Percentiles rank a stretch among this genome's conserved stretches.
Conservation (phyloP, 2,113 vertebrate genomes). For the Sisor rabdophorus region DNA sequence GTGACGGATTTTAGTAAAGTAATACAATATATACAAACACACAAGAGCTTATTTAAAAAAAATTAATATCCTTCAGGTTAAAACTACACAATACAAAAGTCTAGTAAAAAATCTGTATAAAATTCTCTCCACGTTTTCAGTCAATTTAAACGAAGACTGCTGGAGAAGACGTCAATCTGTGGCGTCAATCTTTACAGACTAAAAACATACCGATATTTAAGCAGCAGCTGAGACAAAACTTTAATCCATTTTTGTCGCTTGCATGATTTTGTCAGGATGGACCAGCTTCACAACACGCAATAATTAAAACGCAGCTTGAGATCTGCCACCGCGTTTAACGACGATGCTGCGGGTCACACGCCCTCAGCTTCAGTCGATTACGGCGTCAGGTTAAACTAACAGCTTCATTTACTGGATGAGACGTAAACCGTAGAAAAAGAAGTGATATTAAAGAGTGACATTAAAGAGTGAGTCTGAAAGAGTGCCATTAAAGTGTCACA, state of each 20-base stretch:
- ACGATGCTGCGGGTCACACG: too few relatives aligned
- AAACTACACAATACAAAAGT: constrained; percentile 66
- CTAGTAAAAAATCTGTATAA: constrained; percentile 45
- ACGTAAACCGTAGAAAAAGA: too few relatives aligned
- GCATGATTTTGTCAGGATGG: background rate
- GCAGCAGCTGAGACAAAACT: background rate
- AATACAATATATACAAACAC: constrained; percentile 35
- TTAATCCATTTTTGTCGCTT: background rate
- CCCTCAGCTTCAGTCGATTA: too few relatives aligned
- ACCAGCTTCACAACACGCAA: too few relatives aligned
- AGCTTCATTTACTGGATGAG: too few relatives aligned
- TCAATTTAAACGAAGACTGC: constrained; percentile 29
- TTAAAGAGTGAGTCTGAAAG: too few relatives aligned
- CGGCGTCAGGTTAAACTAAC: too few relatives aligned
- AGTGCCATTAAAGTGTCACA: too few relatives aligned
- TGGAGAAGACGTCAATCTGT: constrained; percentile 38
- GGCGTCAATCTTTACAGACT: too few relatives aligned
- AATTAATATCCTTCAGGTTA: constrained; percentile 51
- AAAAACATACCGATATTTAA: background rate
- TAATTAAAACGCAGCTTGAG: too few relatives aligned
- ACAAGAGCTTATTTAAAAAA: constrained; percentile 44
- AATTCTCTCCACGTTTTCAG: constrained; percentile 51
- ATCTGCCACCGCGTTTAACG: too few relatives aligned
- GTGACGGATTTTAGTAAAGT: background rate
- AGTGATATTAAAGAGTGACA: too few relatives aligned